Base-by-base conservation (phyloP, 2,113 vertebrate species). In the Mus pahari region DNA sequence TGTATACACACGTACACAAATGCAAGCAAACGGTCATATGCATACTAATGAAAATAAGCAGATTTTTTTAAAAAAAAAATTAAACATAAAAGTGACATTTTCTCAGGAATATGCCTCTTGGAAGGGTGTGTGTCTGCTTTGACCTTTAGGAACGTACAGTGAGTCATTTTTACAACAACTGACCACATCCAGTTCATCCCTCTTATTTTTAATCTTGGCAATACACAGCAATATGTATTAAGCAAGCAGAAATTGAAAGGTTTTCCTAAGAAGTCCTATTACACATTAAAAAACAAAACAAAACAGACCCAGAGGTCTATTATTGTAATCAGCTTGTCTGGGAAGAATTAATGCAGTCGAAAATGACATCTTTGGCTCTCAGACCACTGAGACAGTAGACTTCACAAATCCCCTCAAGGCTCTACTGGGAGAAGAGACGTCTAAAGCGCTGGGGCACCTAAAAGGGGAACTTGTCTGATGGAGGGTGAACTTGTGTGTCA, bases 201-300 rank as follows among this genome's bases (percentile, higher is more conserved):
- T 13, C 39, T 96, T 68, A 33, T 62, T 93, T 93, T 94, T 64
- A 83, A 70, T 81, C 83, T 71, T 26, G 81, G 50, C 71, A 92
- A 26, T 78, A 31, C 16, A 79, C 48, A 92, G 20, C 8, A 86
- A 83, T 11, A 5, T 89, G 88, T 91, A 94, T 81, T 81, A 58
- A 89, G 60, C n/a, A 86, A 55, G 68, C 36, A n/a, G 45, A 39
- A 60, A 42, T 36, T n/a, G 42, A 90, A 94, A 50, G 58, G 28
- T 70, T 90, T 95, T 92, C 91, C 79, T 75, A 89, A 78, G 73
- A 94, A 96, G 71, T 92, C 17, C 55, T 79, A 62, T 90, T 88
- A 50, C 28, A 71, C 33, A 39, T 70, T 33, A 31, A 68, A 36
- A 86, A 84, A 90, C 89, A 95, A 87, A 78, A 53, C 2, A 58